A percentile compares a stretch with the other conserved stretches of the same genome.
Conservation (phyloP, 2,888 invertebrate species). For the Mactromeris polynyma region DNA sequence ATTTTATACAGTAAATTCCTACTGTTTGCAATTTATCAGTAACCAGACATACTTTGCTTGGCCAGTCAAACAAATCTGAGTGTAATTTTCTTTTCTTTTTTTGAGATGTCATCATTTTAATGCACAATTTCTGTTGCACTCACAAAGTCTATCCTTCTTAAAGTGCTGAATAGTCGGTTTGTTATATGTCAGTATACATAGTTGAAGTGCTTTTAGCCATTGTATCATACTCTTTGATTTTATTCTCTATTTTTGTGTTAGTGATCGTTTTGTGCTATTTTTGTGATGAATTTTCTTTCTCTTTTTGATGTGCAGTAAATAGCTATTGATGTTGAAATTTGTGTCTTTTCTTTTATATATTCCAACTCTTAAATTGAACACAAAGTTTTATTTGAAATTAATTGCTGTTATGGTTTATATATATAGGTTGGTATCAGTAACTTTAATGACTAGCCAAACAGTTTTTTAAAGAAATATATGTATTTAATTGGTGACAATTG, state of each 20-base stretch:
- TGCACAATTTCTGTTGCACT: slow-evolving; percentile 28
- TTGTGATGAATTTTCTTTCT: slow-evolving; percentile 1
- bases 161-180: slow-evolving; percentile 29
- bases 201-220: slow-evolving; percentile 33
- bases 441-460: background rate
- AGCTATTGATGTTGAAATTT: slow-evolving; percentile 20
- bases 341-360: background rate
- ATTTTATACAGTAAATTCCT: background rate
- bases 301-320: slow-evolving; percentile 30
- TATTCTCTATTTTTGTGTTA: slow-evolving; percentile 25
- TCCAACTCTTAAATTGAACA: background rate
- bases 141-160: background rate
- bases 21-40: background rate
- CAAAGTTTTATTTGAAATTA: background rate
- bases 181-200: background rate
- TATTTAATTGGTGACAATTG: too few relatives aligned
- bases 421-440: background rate
- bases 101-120: slow-evolving; percentile 37
- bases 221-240: slow-evolving; percentile 35
- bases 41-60: too few relatives aligned
- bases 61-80: too few relatives aligned
- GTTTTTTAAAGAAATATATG: too few relatives aligned
- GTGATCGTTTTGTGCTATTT: slow-evolving; percentile 19
- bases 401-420: background rate
- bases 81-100: background rate